Evolutionary conservation across 2,113 vertebrate species (phyloP).

Genomic region (Python bivittatus): DNA sequence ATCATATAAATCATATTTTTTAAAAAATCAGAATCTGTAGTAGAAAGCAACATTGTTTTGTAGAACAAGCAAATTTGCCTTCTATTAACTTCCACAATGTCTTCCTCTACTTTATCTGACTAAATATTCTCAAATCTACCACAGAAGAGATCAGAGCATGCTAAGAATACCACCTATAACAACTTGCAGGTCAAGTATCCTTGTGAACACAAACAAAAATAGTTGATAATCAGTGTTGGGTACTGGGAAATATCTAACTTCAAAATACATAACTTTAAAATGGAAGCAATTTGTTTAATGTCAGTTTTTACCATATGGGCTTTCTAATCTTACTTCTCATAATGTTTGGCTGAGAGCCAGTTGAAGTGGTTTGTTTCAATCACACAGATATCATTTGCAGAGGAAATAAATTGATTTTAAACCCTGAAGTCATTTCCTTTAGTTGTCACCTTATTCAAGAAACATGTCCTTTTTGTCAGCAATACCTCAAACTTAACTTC

Average conservation of each 20-base stretch:
- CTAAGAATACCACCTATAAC: slow-evolving; percentile 41
- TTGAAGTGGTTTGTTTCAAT: slow-evolving; percentile 73
- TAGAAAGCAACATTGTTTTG: slow-evolving; percentile 16
- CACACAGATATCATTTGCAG: slow-evolving; percentile 78
- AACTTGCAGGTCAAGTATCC: slow-evolving; percentile 31
- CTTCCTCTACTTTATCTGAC: slow-evolving; percentile 24
- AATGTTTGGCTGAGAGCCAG: slow-evolving; percentile 74
- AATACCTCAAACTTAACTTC: slow-evolving; percentile 81
- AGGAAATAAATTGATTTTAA: slow-evolving; percentile 86
- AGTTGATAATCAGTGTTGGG: slow-evolving; percentile 50
- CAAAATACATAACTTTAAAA: slow-evolving; percentile 56
- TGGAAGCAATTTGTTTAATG: slow-evolving; percentile 78
- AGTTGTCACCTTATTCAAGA: slow-evolving; percentile 77
- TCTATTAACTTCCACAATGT: background rate
- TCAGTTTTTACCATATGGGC: slow-evolving; percentile 74
- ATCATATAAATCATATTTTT: background rate
- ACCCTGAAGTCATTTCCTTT: slow-evolving; percentile 88
- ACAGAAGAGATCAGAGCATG: slow-evolving; percentile 30
- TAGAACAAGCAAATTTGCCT: background rate
- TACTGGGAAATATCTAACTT: slow-evolving; percentile 62
- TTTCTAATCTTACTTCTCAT: slow-evolving; percentile 84
- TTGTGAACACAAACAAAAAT: slow-evolving; percentile 25
- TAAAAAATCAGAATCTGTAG: background rate
- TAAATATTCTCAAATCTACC: slow-evolving; percentile 18
- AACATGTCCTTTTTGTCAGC: slow-evolving; percentile 81